Evolutionary conservation across 2,797 vertebrate genomes (phyloP), one percentile per base, ranked within the genome.

Genomic region (Sebastes hopkinsi): DNA sequence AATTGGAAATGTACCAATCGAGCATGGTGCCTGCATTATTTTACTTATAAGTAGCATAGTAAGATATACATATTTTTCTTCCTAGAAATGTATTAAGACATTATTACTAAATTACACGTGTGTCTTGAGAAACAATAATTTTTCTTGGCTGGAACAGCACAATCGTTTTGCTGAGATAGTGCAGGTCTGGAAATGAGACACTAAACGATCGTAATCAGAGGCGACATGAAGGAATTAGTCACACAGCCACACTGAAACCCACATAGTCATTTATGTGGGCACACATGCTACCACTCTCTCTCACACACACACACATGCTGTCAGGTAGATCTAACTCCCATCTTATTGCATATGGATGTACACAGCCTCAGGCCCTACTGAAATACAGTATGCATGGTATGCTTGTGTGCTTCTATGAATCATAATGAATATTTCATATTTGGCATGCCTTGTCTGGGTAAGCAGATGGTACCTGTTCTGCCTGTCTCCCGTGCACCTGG

Each of bases 341-440:
- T 58, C 75, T 71, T 75, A 81, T 80, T 88, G 65, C 87, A 87
- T 88, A 91, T 87, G 83, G 76, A 91, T 91, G 83, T 50, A 58
- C 38, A 27, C 50, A 79, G 83, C 88, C 82, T 75, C 34, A 11
- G 79, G 88, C 52, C 38, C 38, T 32, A 3, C 52, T 80, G 60
- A 84, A 76, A 84, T 72, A 82, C 88, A 86, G 75, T 65, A 82
- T 84, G 82, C 87, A 82, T 68, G 79, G 67, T 82, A 83, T 82
- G 79, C 70, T 36, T 46, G 67, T 79, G 76, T 78, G 84, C 72
- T 22, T 81, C 64, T 73, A 81, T 87, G 87, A 94, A 86, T 92
- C 76, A 82, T 89, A 88, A 94, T 93, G 87, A 94, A 93, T 91
- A 84, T 91, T 89, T 92, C 78, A 92, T 90, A 81, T 85, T 87